Base-by-base conservation (phyloP, 2,888 invertebrate species). In the Yponomeuta cagnagella region DNA sequence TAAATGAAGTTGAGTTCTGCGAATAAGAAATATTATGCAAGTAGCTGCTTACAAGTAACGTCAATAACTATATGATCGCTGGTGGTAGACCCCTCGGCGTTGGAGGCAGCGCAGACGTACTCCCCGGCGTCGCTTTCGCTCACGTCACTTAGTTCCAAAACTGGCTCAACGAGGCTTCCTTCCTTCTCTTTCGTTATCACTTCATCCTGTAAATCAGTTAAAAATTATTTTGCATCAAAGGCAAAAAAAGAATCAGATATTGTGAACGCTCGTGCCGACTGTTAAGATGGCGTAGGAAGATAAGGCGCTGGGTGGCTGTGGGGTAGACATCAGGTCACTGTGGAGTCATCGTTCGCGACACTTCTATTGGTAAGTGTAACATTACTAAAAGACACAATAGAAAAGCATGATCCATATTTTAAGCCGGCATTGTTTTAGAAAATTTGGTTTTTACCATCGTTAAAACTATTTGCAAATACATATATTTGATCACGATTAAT, bases 91-190 rank as follows among this genome's bases (percentile, higher is more conserved):
- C 89, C 89, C 72, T 84, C 84, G 31, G 84, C 82, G 75, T 90
- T 91, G 72, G 82, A 81, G 2, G 86, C 92, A 12, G 84, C 84
- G 74, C 92, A 92, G 4, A 82, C 83, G 75, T 91, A 92, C 73
- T 88, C 89, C 2, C 92, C 92, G 0, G 83, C 82, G 63, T 87
- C 83, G 0, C 74, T 74, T 73, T 87, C 87, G 0, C 79, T 77
- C 68, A 89, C 76, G 8, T 82, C 79, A 23, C 73, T 74, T 37
- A 91, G 73, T 70, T 79, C 80, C 70, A 90, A 73, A 6, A 78
- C 76, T 6, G 84, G 82, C 65, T 83, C 80, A 2, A 71, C n/a
- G 10, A 85, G 80, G 0, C 76, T 74, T 10, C 78, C 77, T 30
- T 75, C 80, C 37, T 79, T 79, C 30, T 77, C 79, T 30, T 78